Conservation (phyloP, 1,140 invertebrate genomes). For the Calliopsis andreniformis region DNA sequence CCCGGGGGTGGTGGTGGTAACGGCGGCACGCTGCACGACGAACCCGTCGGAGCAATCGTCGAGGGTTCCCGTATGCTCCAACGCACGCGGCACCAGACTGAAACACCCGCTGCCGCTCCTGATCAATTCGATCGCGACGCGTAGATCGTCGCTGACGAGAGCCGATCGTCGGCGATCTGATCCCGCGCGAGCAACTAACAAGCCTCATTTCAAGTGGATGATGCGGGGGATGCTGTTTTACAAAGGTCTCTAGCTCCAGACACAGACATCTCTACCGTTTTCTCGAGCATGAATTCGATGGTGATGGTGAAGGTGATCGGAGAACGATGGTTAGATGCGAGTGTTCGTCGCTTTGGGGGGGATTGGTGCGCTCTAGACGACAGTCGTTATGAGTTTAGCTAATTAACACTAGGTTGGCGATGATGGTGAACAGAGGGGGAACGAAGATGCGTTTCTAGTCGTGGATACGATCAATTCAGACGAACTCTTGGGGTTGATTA, state of each 20-base stretch:
- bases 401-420: too few species aligned
- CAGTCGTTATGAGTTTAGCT: too few species aligned
- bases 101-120: conserved; percentile 77
- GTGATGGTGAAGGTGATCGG: too few species aligned
- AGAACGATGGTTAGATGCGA: conserved; percentile 8
- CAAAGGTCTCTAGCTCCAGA: too few species aligned
- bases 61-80: conserved; percentile 78
- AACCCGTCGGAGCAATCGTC: conserved; percentile 66
- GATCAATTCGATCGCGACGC: conserved; percentile 70
- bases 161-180: conserved; percentile 24
- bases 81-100: conserved; percentile 76
- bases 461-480: too few species aligned
- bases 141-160: conserved; percentile 14
- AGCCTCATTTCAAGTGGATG: not conserved
- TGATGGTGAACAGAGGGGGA: conserved; percentile 5
- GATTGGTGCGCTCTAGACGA: conserved; percentile 7
- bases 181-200: conserved; percentile 25
- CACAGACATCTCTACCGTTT: too few species aligned
- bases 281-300: too few species aligned
- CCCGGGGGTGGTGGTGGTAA: conserved; percentile 74
- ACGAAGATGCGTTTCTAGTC: not conserved
- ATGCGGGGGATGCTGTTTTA: too few species aligned
- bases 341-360: too few species aligned
- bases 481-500: too few species aligned
- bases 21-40: conserved; percentile 67